Conservation (phyloP, 2,888 invertebrate species). For the Agrotis segetum region DNA sequence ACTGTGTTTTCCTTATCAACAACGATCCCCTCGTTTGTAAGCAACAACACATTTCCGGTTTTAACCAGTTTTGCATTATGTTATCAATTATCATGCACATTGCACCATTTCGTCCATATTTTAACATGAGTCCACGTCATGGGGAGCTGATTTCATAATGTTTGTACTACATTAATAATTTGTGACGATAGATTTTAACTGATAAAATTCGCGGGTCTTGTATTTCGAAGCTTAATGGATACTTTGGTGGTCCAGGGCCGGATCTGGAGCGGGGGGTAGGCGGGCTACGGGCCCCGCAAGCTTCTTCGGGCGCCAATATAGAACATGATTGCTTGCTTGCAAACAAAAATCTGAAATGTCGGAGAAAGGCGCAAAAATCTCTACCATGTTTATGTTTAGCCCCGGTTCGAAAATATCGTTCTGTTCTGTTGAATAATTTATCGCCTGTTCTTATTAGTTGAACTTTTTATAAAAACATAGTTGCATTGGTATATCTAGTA, state of each 20-base stretch:
- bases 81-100: constrained; percentile 41
- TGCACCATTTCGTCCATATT: constrained; percentile 10
- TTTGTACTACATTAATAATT: constrained; percentile 10
- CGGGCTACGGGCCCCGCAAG: too few relatives aligned
- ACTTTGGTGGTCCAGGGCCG: constrained; percentile 6
- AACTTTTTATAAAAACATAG: neutral
- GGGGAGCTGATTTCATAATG: neutral
- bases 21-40: constrained; percentile 19
- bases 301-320: too few relatives aligned
- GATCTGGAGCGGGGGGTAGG: too few relatives aligned
- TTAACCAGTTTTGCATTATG: constrained; percentile 1
- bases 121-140: constrained; percentile 5
- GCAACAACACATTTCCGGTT: constrained; percentile 12
- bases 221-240: constrained; percentile 15
- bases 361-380: too few relatives aligned
- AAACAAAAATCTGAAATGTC: too few relatives aligned
- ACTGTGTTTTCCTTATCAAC: constrained; percentile 33
- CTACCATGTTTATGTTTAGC: too few relatives aligned
- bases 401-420: too few relatives aligned
- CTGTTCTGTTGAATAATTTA: too few relatives aligned
- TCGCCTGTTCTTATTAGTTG: neutral
- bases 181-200: neutral
- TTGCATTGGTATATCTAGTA: neutral
- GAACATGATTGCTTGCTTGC: too few relatives aligned
- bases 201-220: constrained; percentile 20